Base-by-base conservation (phyloP, 2,888 invertebrate species). In the Thalpophila matura region DNA sequence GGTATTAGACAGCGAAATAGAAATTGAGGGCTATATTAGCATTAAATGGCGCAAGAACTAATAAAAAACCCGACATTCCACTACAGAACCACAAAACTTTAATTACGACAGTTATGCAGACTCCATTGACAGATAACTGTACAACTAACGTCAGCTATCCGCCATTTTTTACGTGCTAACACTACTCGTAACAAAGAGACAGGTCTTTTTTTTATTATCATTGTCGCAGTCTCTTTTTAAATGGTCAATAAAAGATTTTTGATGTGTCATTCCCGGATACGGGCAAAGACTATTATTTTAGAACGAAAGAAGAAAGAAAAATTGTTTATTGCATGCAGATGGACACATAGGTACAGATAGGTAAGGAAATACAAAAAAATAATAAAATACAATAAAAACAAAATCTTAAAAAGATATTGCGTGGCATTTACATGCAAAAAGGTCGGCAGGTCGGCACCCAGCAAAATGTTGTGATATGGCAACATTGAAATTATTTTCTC, bases 41-140 rank as follows among this genome's bases (percentile, higher is more conserved):
- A n/a, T n/a, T n/a, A 31, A 31, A n/a, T 6, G 14, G 4, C 3
- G 22, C 3, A 10, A 22, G 14, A 24, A 22, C 3, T 26, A 26
- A 29, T 47, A 22, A 35, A 6, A 22, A 38, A 24, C 0, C 4
- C n/a, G n/a, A n/a, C n/a, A n/a, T 3, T 24, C 5, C 4, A 1
- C 31, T 54, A 54, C 64, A 37, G 72, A 71, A 66, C 72, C 71
- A 31, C 24, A 18, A 1, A 6, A 2, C 5, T 6, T 9, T 18
- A 71, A 71, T 29, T 22, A 64, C n/a, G n/a, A n/a, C 64, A 54
- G 66, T 63, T 66, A 47, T n/a, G 4, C 4, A 20, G 24, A 59
- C 47, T 24, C 3, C 7, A 16, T 49, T 67, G 72, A 67, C 72
- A 72, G n/a, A 4, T 71, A 71, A 67, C 72, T 14, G 67, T 49